Conservation (phyloP, 2,888 invertebrate genomes). For the Trichogramma dendrolimi region DNA sequence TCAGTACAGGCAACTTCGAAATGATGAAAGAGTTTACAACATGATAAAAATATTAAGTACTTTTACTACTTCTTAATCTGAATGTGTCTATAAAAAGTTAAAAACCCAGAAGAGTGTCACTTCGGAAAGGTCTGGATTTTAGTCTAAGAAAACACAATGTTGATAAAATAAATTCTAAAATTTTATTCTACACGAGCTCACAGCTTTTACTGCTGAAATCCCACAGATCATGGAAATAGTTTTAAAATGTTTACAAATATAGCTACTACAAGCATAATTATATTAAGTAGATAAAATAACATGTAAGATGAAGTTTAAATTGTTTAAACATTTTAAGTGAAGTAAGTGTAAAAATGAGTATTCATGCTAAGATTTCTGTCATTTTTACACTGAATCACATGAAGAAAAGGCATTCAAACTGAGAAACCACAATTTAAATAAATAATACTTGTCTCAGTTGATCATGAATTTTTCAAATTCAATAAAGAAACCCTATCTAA, state of each 20-base stretch:
- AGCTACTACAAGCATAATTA: slow-evolving; percentile 10
- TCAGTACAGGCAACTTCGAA: slow-evolving; percentile 25
- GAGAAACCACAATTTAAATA: slow-evolving; percentile 24
- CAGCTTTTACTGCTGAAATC: slow-evolving; percentile 15
- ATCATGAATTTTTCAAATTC: slow-evolving; percentile 9
- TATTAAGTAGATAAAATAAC: slow-evolving; percentile 20
- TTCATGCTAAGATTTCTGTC: slow-evolving; percentile 18
- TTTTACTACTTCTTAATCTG: slow-evolving; percentile 29
- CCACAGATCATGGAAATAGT: slow-evolving; percentile 19
- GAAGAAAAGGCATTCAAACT: slow-evolving; percentile 14
- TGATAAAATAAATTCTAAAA: slow-evolving; percentile 26
- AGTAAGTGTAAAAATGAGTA: slow-evolving; percentile 19
- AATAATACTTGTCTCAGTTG: slow-evolving; percentile 29
- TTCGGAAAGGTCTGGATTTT: slow-evolving; percentile 13
- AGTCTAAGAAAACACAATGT: slow-evolving; percentile 10
- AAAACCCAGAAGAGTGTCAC: slow-evolving; percentile 14
- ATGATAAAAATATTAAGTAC: slow-evolving; percentile 28
- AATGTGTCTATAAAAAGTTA: slow-evolving; percentile 24
- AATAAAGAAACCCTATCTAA: slow-evolving; percentile 17
- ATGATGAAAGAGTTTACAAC: slow-evolving; percentile 22
- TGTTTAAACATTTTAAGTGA: slow-evolving; percentile 16
- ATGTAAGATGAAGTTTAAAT: neutral
- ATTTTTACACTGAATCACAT: slow-evolving; percentile 17
- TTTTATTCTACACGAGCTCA: slow-evolving; percentile 19
- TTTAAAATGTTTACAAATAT: slow-evolving; percentile 21